phyloP scores from a whole-genome alignment of 2,113 vertebrate genomes.

The Oostethus manadensis region DNA sequence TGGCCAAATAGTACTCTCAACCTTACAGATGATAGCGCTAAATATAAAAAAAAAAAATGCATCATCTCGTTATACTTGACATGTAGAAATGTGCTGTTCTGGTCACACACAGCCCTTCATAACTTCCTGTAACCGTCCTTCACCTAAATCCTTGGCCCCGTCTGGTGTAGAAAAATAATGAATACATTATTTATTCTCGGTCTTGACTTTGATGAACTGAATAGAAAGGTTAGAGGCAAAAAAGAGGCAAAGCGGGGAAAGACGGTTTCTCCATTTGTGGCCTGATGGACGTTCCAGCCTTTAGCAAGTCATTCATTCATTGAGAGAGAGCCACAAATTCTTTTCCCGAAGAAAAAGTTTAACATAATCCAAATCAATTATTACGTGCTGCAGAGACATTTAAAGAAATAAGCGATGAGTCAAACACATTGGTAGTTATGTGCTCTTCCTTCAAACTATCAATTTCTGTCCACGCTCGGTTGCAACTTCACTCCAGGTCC shows the following conservation, averaged over 20 bases:
- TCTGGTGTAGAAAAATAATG: slow-evolving; percentile 31
- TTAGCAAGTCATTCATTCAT: slow-evolving; percentile 62
- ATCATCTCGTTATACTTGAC: background rate
- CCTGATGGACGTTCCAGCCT: slow-evolving; percentile 48
- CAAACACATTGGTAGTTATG: slow-evolving; percentile 43
- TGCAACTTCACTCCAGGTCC: slow-evolving; percentile 26
- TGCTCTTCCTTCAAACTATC: slow-evolving; percentile 22
- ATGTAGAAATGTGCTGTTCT: background rate
- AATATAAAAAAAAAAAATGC: no score
- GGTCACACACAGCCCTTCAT: slow-evolving; percentile 3
- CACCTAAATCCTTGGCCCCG: slow-evolving; percentile 36
- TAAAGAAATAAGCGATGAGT: slow-evolving; percentile 65
- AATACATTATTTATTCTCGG: slow-evolving; percentile 55
- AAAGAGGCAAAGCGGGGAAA: slow-evolving; percentile 29
- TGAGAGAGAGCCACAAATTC: slow-evolving; percentile 55
- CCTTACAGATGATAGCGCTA: no score
- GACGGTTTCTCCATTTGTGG: slow-evolving; percentile 41
- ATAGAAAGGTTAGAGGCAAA: slow-evolving; percentile 15
- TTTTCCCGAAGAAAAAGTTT: slow-evolving; percentile 55
- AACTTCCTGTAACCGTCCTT: slow-evolving; percentile 35
- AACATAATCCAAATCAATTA: slow-evolving; percentile 74
- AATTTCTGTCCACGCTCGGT: slow-evolving; percentile 36
- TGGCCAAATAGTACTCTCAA: no score
- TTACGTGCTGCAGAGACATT: slow-evolving; percentile 62
- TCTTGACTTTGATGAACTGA: slow-evolving; percentile 30